Evolutionary conservation across 2,797 vertebrate species (phyloP).

Genomic region (Lycodopsis pacificus): DNA sequence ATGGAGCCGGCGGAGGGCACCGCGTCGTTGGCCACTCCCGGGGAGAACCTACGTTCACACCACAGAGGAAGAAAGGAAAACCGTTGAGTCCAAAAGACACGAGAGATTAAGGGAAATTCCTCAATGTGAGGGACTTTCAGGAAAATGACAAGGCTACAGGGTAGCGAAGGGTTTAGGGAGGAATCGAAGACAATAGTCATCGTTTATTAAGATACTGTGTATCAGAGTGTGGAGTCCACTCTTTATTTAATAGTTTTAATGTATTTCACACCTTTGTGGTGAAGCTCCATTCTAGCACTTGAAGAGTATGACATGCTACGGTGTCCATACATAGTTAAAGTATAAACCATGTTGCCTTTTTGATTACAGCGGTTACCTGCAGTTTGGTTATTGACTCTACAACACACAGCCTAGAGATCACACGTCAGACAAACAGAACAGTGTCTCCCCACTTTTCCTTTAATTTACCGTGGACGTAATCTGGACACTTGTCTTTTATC

Average conservation of each 20-base stretch:
- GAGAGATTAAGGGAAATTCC: constrained; percentile 17
- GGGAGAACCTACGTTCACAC: constrained; percentile 86
- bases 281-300: background rate
- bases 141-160: background rate
- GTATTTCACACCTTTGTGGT: background rate
- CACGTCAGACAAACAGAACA: background rate
- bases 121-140: constrained; percentile 9
- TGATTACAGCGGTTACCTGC: background rate
- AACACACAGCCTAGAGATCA: background rate
- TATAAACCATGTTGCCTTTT: background rate
- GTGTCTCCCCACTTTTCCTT: background rate
- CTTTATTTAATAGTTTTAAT: background rate
- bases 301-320: background rate
- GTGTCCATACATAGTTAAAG: no score
- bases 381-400: background rate
- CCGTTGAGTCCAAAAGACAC: background rate
- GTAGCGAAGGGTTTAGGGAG: background rate
- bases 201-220: background rate
- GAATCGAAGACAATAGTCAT: background rate
- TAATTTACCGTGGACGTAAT: background rate
- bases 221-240: background rate
- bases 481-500: background rate
- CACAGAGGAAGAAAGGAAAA: constrained; percentile 47
- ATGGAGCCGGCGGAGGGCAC: constrained; percentile 84
- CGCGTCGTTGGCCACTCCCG: constrained; percentile 86